Base-by-base conservation (phyloP, 2,797 vertebrate genomes). In the Cuculus canorus region DNA sequence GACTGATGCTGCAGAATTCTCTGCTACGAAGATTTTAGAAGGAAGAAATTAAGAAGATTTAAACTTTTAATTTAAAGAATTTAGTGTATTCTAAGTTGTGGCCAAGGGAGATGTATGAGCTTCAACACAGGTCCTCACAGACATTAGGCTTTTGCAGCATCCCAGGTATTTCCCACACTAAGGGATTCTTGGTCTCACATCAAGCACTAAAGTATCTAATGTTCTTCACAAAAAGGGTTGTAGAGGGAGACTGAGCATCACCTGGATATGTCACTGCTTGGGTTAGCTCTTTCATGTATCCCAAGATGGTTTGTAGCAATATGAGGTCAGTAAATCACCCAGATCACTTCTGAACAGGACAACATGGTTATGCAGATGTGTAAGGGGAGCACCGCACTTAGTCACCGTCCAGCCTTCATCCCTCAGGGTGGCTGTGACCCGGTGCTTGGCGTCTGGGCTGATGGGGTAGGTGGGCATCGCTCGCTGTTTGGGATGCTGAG, bases 351-450 rank as follows among this genome's bases (percentile, higher is more conserved):
- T 73, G 61, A 66, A 47, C 73, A 18, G 52, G 37, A 52, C 59
- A 60, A 39, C 30, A 5, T 0, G 2, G n/a, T 9, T 39, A 21
- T 32, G 50, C 37, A 59, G 52, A 33, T 0, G 1, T 25, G 37
- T 65, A 30, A 39, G 73, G 52, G 66, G 59, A 32, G 53, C 2
- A 0, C 88, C 4, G 2, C 0, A 5, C 21, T 45, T 47, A 33
- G 52, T 37, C 64, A 30, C 0, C 0, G n/a, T 47, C n/a, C 39
- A 4, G 25, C 53, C 60, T 53, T 18, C 63, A 32, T 52, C 50
- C 57, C 33, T 24, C 27, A n/a, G 77, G n/a, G 41, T 0, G 3
- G 13, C 64, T 2, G 0, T 3, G 32, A 37, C 41, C 6, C 19
- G 5, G 48, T 24, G 22, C 43, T 52, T 0, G 0, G n/a, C 35